Base-by-base conservation (phyloP, 2,797 vertebrate genomes). In the Enoplosus armatus region DNA sequence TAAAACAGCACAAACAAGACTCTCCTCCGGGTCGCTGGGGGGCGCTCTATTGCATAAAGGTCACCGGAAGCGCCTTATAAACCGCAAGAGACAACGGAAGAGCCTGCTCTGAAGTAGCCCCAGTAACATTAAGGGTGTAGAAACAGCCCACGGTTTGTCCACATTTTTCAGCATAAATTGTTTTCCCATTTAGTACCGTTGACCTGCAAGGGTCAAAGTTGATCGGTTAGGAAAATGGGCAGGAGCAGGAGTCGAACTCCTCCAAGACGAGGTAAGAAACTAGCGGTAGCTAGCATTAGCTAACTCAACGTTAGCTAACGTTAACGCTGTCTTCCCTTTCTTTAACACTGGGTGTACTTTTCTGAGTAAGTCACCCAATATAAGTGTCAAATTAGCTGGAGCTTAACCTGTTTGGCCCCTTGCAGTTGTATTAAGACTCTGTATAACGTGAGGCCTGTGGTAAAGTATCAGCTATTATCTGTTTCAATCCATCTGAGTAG, bases 241-340 rank as follows among this genome's bases (percentile, higher is more conserved):
- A 67, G 95, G 60, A 96, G 96, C 77, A 90, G 94, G 80, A 96
- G 95, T 55, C 86, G 96, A 54, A 87, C 86, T 39, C 96, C 95
- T 3, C 90, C 92, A 1, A 93, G 95, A 79, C 87, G 96, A 94
- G 96, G 95, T 96, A 65, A 80, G 88, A 71, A 61, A 24, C 3
- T 4, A 1, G 1, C 3, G 37, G 12, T 39, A 39, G 69, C 61
- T 74, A 29, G 24, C 8, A 0, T n/a, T 3, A 41, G 58, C 37
- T 74, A 71, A 75, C 56, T 7, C n/a, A n/a, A n/a, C n/a, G n/a
- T n/a, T 16, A 45, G 41, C 6, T 43, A 51, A 48, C 43, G 68
- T 18, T 10, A 58, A 8, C 7, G 14, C 8, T 3, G 1, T 31
- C 63, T 8, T 15, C 4, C 18, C 0, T 7, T 37, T 3, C 15